A percentile compares a stretch with the other conserved stretches of the same genome.
phyloP scores from a whole-genome alignment of 2,888 invertebrate species.

The Corbicula japonica region DNA sequence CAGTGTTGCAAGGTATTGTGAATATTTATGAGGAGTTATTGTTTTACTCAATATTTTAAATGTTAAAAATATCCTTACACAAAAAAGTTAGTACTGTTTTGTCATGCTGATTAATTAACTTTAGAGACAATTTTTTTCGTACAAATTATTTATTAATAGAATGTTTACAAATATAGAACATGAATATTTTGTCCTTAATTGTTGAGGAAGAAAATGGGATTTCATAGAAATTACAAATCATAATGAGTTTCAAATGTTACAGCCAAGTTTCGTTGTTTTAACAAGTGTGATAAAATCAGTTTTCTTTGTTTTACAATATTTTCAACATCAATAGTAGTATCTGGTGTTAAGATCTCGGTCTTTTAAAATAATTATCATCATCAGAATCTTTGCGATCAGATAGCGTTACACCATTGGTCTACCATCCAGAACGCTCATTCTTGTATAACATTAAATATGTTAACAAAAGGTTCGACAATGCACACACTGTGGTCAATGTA shows the following conservation, averaged over 20 bases:
- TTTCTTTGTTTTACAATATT: slow-evolving; percentile 9
- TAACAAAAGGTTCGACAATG: slow-evolving; percentile 54
- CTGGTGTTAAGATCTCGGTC: slow-evolving; percentile 23
- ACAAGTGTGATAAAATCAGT: not conserved
- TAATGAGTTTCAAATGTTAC: not conserved
- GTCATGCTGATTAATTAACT: no score
- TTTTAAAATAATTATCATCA: slow-evolving; percentile 13
- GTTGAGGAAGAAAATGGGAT: no score
- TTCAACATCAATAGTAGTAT: slow-evolving; percentile 21
- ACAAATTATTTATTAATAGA: no score
- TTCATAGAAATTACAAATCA: no score
- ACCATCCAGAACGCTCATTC: slow-evolving; percentile 36
- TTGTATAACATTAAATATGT: slow-evolving; percentile 41
- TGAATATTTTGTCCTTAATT: no score
- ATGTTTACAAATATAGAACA: no score
- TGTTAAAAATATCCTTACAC: no score
- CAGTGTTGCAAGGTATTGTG: not conserved
- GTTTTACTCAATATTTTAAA: no score
- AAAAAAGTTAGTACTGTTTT: no score
- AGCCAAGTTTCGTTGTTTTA: slow-evolving; percentile 9
- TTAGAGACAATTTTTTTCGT: no score
- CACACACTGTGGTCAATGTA: slow-evolving; percentile 47
- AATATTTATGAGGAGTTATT: slow-evolving; percentile 15
- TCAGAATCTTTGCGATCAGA: slow-evolving; percentile 30
- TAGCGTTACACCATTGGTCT: slow-evolving; percentile 17